phyloP scores from a whole-genome alignment of 2,888 invertebrate species.

The Trichopoda pennipes region DNA sequence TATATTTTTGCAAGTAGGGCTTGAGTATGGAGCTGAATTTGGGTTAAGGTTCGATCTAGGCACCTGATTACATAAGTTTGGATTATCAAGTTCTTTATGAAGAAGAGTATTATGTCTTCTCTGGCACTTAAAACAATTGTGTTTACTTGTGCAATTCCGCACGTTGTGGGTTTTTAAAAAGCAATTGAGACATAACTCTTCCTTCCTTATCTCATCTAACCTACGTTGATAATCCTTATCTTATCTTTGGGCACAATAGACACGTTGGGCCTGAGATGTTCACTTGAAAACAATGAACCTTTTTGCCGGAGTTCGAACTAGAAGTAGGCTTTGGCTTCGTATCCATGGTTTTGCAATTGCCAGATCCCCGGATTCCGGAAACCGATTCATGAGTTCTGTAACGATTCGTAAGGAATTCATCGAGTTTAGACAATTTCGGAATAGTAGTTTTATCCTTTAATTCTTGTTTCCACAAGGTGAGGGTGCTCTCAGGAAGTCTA shows the following conservation, averaged over 20 bases:
- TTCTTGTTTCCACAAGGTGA: background rate
- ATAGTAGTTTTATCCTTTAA: background rate
- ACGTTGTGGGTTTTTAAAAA: background rate
- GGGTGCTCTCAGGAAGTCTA: background rate
- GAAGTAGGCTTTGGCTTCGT: background rate
- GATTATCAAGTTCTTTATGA: background rate
- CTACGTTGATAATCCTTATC: background rate
- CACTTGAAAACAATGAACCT: background rate
- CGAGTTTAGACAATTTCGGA: no score
- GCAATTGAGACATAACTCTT: background rate
- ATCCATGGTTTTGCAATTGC: background rate
- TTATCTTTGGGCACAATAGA: background rate
- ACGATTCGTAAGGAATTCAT: background rate
- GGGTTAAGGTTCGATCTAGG: background rate
- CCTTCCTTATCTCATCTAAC: background rate
- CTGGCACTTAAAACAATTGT: background rate
- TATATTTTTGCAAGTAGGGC: no score
- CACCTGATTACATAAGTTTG: background rate
- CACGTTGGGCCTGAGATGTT: background rate
- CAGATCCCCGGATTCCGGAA: background rate
- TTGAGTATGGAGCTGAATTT: no score
- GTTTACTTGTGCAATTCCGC: background rate
- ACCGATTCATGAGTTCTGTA: background rate
- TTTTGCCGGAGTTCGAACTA: background rate
- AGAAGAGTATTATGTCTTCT: background rate